phyloP scores from a whole-genome alignment of 2,888 invertebrate genomes.

The Ormyrus thymus region DNA sequence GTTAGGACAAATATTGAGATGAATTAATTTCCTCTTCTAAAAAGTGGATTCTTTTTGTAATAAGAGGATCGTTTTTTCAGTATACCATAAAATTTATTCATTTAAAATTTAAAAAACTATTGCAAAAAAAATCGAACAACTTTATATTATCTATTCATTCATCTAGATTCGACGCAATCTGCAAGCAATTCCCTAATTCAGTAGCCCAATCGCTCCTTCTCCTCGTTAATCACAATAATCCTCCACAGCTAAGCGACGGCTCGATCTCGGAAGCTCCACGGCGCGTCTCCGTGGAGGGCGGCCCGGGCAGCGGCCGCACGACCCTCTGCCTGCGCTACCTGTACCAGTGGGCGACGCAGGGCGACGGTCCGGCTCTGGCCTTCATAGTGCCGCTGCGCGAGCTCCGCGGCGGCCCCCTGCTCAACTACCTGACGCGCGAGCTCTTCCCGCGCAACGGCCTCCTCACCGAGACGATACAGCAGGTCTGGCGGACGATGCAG shows the following conservation, averaged over 20 bases:
- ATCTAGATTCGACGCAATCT: no score
- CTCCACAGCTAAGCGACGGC: slow-evolving; percentile 75
- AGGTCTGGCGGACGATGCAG: slow-evolving; percentile 75
- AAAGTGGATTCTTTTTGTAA: no score
- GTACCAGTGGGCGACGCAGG: slow-evolving; percentile 77
- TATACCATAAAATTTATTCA: no score
- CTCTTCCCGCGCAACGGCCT: slow-evolving; percentile 73
- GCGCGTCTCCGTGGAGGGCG: slow-evolving; percentile 77
- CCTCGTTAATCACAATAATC: no score
- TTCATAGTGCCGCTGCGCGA: slow-evolving; percentile 77
- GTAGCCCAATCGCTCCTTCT: no score
- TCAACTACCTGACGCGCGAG: slow-evolving; percentile 67
- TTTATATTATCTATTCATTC: no score
- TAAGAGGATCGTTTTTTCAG: no score
- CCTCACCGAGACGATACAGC: slow-evolving; percentile 70
- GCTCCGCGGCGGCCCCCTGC: slow-evolving; percentile 73
- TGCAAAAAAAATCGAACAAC: no score
- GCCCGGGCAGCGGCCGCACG: slow-evolving; percentile 77
- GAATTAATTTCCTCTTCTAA: no score
- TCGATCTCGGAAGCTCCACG: slow-evolving; percentile 76
- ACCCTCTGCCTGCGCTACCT: slow-evolving; percentile 76
- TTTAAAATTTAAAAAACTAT: no score
- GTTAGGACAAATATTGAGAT: no score
- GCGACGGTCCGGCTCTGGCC: slow-evolving; percentile 75
- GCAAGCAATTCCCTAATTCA: no score